These are phyloP conservation scores for Agrochola litura DNA, from an alignment of 2,888 invertebrate species.

Conservation along the genomic window DNA sequence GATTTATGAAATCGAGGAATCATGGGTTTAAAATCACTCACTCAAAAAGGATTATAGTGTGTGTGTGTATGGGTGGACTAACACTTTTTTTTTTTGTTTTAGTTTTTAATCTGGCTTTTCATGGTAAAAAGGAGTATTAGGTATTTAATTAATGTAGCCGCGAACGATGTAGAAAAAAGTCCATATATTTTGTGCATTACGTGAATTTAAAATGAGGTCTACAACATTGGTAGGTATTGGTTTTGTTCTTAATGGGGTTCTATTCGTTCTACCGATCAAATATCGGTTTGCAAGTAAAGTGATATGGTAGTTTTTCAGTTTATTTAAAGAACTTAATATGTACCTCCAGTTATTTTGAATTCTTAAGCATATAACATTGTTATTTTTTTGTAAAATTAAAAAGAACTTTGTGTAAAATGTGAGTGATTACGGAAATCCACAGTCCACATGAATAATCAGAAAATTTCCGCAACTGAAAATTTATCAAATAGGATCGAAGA, in stretches of 20 bases:
- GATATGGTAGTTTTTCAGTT: background rate
- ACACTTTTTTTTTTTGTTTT: background rate
- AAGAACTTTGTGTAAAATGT: background rate
- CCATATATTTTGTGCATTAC: background rate
- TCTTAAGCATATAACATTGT: background rate
- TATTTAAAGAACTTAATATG: background rate
- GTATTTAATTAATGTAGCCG: background rate
- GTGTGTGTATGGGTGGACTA: background rate
- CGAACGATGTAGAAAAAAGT: background rate
- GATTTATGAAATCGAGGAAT: background rate
- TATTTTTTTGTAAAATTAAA: background rate
- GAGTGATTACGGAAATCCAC: background rate
- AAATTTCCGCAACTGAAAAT: background rate
- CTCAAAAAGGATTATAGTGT: background rate
- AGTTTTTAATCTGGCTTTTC: background rate
- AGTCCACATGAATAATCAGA: background rate
- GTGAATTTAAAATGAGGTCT: background rate
- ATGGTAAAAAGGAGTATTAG: background rate
- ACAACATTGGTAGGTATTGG: background rate
- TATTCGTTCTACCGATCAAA: background rate
- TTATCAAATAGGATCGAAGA: background rate
- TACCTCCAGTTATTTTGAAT: background rate
- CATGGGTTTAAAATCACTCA: background rate
- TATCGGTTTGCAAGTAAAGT: background rate
- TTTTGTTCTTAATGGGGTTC: background rate